Evolutionary conservation across 1,140 invertebrate genomes (phyloP).

Genomic region (Venustaconcha ellipsiformis): DNA sequence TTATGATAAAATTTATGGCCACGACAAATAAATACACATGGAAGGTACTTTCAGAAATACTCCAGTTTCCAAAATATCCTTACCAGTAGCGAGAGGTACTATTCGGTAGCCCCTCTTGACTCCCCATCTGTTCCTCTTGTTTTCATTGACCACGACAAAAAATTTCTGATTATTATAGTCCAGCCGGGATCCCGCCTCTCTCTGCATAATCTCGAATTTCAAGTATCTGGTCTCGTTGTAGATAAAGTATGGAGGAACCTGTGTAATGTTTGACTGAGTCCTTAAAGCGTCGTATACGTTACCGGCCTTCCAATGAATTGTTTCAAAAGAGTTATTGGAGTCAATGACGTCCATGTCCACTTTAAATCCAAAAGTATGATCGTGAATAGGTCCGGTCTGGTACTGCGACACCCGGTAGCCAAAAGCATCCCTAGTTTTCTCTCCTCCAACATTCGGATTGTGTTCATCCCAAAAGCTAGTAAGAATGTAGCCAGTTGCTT

Average conservation of each 20-base stretch:
- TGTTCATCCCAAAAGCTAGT: conserved; percentile 33
- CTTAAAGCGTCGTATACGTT: conserved; percentile 19
- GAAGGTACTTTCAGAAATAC: too few species aligned
- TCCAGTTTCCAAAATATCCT: not conserved
- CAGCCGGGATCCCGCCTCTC: conserved; percentile 11
- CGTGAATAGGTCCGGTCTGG: conserved; percentile 44
- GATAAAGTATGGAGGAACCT: conserved; percentile 26
- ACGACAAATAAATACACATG: too few species aligned
- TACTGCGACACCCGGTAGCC: conserved; percentile 38
- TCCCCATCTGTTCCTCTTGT: conserved; percentile 38
- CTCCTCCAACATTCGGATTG: conserved; percentile 11
- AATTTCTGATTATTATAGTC: conserved; percentile 13
- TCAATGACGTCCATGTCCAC: conserved; percentile 50
- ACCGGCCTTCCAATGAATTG: conserved; percentile 32
- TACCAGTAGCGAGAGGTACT: conserved; percentile 21
- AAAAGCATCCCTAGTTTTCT: conserved; percentile 33
- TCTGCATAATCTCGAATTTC: conserved; percentile 27
- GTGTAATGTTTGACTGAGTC: conserved; percentile 14
- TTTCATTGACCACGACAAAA: conserved; percentile 28
- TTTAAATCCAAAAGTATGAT: conserved; percentile 57
- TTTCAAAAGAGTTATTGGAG: conserved; percentile 47
- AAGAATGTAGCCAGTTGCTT: conserved; percentile 48
- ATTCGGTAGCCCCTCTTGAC: conserved; percentile 30
- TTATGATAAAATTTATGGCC: too few species aligned
- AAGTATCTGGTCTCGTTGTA: conserved; percentile 35